phyloP scores from a whole-genome alignment of 1,140 invertebrate species.

The Chymomyza costata region DNA sequence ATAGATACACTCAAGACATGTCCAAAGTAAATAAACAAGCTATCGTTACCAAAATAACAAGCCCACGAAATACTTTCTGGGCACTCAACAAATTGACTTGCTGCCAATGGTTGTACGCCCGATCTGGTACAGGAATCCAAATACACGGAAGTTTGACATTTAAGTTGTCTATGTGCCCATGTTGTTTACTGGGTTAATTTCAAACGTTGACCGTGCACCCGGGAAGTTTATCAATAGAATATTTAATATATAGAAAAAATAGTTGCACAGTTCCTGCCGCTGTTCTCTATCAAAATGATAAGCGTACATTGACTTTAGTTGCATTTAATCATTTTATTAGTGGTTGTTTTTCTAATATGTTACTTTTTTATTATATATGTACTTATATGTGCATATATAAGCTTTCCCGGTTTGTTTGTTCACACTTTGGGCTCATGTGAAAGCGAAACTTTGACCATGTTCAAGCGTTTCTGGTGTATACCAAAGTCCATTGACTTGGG shows the following conservation, averaged over 20 bases:
- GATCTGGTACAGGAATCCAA: too few relatives aligned
- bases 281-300: neutral
- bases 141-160: slow-evolving; percentile 23
- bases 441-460: too few relatives aligned
- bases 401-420: slow-evolving; percentile 5
- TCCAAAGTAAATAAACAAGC: too few relatives aligned
- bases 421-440: too few relatives aligned
- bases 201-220: slow-evolving; percentile 25
- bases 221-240: too few relatives aligned
- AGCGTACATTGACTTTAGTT: slow-evolving; percentile 31
- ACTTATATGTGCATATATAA: slow-evolving; percentile 14
- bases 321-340: slow-evolving; percentile 4
- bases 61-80: too few relatives aligned
- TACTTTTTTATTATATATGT: too few relatives aligned
- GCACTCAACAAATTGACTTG: too few relatives aligned
- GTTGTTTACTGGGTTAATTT: slow-evolving; percentile 31
- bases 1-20: neutral
- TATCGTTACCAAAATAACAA: too few relatives aligned
- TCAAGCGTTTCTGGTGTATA: neutral
- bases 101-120: too few relatives aligned
- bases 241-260: too few relatives aligned
- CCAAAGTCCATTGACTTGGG: slow-evolving; percentile 14
- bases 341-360: neutral
- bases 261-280: slow-evolving; percentile 2
- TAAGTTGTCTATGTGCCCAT: slow-evolving; percentile 12